Percentiles rank a stretch among this genome's conserved stretches.
Evolutionary conservation across 1,140 invertebrate species (phyloP).

Genomic region (Penaeus chinensis): DNA sequence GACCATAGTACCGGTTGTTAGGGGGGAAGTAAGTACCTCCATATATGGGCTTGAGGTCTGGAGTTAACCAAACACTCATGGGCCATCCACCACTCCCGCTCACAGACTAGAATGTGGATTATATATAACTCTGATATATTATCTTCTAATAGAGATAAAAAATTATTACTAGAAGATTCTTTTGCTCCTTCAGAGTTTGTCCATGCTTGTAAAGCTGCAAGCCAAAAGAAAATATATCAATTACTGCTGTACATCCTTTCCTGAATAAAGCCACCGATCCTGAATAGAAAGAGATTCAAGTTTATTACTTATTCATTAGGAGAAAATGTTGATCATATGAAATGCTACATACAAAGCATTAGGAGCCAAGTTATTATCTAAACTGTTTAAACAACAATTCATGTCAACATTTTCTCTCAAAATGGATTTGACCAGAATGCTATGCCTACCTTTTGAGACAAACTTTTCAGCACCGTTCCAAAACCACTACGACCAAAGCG

Average conservation of each 20-base stretch:
- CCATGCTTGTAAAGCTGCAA: too few species aligned
- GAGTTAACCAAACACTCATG: slow-evolving; percentile 93
- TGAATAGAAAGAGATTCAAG: too few species aligned
- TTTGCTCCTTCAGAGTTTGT: too few species aligned
- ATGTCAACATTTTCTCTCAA: too few species aligned
- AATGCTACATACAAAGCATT: not conserved
- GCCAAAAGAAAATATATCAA: too few species aligned
- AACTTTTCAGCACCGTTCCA: slow-evolving; percentile 29
- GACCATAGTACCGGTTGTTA: slow-evolving; percentile 78
- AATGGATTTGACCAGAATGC: not conserved
- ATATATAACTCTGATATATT: not conserved
- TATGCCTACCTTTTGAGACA: slow-evolving; percentile 36
- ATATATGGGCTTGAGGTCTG: slow-evolving; percentile 85
- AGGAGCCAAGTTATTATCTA: too few species aligned
- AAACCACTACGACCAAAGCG: slow-evolving; percentile 63
- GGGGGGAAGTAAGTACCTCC: slow-evolving; percentile 89
- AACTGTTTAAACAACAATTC: not conserved
- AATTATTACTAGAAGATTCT: not conserved
- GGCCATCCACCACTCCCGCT: slow-evolving; percentile 90
- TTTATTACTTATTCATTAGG: not conserved
- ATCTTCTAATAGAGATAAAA: not conserved
- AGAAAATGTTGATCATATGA: slow-evolving; percentile 46
- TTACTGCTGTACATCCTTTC: too few species aligned
- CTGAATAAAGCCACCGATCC: too few species aligned
- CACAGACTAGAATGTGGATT: slow-evolving; percentile 72